phyloP scores from a whole-genome alignment of 1,140 invertebrate genomes.

The Hyles euphorbiae region DNA sequence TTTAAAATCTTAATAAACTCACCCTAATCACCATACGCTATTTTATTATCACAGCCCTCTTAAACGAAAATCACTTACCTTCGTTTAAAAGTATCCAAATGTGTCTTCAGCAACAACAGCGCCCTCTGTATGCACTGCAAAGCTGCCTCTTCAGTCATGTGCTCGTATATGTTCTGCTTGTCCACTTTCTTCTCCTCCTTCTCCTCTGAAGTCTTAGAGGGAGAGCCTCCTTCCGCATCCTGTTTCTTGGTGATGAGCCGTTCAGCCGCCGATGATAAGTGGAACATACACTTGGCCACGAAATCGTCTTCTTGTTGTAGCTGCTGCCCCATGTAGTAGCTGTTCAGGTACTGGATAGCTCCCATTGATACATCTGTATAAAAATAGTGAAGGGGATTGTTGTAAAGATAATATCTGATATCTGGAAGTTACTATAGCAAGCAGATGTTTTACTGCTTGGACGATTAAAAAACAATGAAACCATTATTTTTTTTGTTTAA shows the following conservation, averaged over 20 bases:
- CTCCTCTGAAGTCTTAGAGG: slow-evolving; percentile 25
- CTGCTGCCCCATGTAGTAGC: slow-evolving; percentile 93
- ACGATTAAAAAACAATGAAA: too few relatives aligned
- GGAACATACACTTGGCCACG: slow-evolving; percentile 93
- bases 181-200: slow-evolving; percentile 53
- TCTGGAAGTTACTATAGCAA: too few relatives aligned
- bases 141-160: slow-evolving; percentile 84
- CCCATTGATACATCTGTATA: slow-evolving; percentile 90
- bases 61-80: slow-evolving; percentile 61
- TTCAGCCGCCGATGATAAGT: slow-evolving; percentile 86
- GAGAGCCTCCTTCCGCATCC: slow-evolving; percentile 35
- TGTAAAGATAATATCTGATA: too few relatives aligned
- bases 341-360: slow-evolving; percentile 94
- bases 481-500: too few relatives aligned
- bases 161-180: slow-evolving; percentile 61
- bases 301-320: slow-evolving; percentile 94
- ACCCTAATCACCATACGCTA: too few relatives aligned
- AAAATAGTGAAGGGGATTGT: slow-evolving; percentile 15
- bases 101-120: slow-evolving; percentile 90
- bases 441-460: too few relatives aligned
- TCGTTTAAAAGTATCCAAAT: slow-evolving; percentile 93
- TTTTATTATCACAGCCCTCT: neutral
- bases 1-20: too few relatives aligned
- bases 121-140: slow-evolving; percentile 93
- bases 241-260: slow-evolving; percentile 77